phyloP scores from a whole-genome alignment of 1,140 invertebrate genomes.

The Drosophila repletoides region DNA sequence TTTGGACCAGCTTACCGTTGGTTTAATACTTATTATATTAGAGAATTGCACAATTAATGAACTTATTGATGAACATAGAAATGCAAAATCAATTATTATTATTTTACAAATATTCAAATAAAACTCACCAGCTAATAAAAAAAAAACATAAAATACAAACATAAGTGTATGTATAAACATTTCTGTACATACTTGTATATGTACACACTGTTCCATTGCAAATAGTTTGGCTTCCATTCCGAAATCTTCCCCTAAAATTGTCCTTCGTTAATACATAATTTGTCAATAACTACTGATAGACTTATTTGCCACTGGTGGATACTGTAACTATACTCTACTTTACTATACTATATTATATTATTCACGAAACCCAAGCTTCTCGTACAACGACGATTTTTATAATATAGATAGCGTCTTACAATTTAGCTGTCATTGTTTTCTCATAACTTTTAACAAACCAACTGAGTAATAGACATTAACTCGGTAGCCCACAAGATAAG shows the following conservation, averaged over 20 bases:
- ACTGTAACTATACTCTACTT: conserved; percentile 38
- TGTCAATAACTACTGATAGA: conserved; percentile 37
- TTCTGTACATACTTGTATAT: background rate
- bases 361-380: conserved; percentile 1
- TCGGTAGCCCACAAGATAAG: conserved; percentile 32
- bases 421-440: conserved; percentile 26
- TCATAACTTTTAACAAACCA: conserved; percentile 44
- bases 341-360: background rate
- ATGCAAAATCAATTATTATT: conserved; percentile 5
- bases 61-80: conserved; percentile 1
- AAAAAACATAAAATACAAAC: background rate
- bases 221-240: conserved; percentile 54
- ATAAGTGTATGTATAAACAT: background rate
- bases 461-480: conserved; percentile 23
- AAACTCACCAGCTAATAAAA: conserved; percentile 40
- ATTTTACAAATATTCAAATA: conserved; percentile 14
- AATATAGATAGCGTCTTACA: conserved; percentile 26
- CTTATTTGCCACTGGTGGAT: conserved; percentile 72
- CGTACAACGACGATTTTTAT: too few relatives aligned
- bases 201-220: conserved; percentile 12
- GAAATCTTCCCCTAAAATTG: conserved; percentile 60
- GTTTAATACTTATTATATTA: conserved; percentile 66
- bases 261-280: conserved; percentile 23
- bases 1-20: conserved; percentile 66
- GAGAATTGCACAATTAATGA: conserved; percentile 58